Base-by-base conservation (phyloP, 1,140 invertebrate genomes). In the Trypoxylus dichotomus region DNA sequence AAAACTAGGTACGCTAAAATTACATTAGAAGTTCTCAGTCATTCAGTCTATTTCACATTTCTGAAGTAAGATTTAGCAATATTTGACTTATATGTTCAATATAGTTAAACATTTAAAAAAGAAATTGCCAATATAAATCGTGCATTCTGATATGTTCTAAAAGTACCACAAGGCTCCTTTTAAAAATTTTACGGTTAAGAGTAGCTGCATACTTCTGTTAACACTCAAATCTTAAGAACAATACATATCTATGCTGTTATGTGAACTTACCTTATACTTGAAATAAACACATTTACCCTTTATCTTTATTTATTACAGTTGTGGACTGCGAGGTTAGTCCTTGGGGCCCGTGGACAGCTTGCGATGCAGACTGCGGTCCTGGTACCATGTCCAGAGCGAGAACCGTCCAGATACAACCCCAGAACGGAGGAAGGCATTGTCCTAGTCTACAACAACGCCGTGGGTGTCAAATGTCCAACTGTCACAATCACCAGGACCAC, bases 341-440 rank as follows among this genome's bases (percentile, higher is more conserved):
- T 15, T 95, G 94, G 94, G 91, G 90, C 5, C 86, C 89, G 1
- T 95, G 94, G 94, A 91, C 92, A 7, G 87, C 90, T 0, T 95
- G 94, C 83, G 92, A 94, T 84, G 91, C 90, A 1, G 89, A 89
- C 75, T 95, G 94, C 83, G 94, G 94, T 42, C 88, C 91, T 2
- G 94, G 94, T 10, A 91, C 90, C 80, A 94, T 93, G 92, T 90
- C 89, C 27, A 87, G 94, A 47, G 89, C 87, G 6, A 86, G 94
- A 11, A 86, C 86, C 37, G 87, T 95, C 15, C 80, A 90, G 21
- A 88, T 89, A 32, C 88, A 90, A 15, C 90, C 93, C 1, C 89
- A 91, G 58, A 94, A 95, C 82, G 94, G 94, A 0, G 94, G 94
- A 76, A 90, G 87, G 79, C 91, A 92, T 79, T 95, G 94, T 85